Evolutionary conservation across 2,888 invertebrate genomes (phyloP).

Genomic region (Lithophane leautieri): DNA sequence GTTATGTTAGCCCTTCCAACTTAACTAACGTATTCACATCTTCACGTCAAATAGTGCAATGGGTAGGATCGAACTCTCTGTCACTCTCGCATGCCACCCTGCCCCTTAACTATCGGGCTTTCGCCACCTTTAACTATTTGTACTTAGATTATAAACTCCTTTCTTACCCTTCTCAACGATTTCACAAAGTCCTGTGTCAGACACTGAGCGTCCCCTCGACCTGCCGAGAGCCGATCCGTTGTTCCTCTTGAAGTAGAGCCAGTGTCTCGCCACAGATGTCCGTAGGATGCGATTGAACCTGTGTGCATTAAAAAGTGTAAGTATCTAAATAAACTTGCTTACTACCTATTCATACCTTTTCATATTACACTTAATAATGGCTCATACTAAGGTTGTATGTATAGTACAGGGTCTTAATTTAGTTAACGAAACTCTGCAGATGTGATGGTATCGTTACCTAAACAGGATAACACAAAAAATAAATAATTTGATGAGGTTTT

Average conservation of each 20-base stretch:
- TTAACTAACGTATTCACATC: background rate
- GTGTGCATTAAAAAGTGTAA: background rate
- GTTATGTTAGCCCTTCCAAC: background rate
- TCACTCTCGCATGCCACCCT: background rate
- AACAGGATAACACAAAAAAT: no score
- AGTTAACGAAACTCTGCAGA: no score
- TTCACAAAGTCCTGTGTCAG: slow-evolving; percentile 82
- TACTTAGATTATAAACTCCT: background rate
- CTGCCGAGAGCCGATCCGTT: slow-evolving; percentile 70
- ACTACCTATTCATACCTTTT: background rate
- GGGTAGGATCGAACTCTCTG: background rate
- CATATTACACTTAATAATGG: no score
- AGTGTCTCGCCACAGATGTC: slow-evolving; percentile 81
- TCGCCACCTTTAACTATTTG: background rate
- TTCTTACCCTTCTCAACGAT: slow-evolving; percentile 81
- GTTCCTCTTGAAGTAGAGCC: slow-evolving; percentile 80
- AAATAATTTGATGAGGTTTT: no score
- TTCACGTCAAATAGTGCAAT: background rate
- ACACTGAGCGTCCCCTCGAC: slow-evolving; percentile 82
- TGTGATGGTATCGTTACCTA: no score
- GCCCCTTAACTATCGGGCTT: background rate
- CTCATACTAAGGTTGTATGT: no score
- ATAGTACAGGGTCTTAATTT: no score
- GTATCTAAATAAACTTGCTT: background rate
- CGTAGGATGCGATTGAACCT: slow-evolving; percentile 85